Evolutionary conservation across 2,113 vertebrate species (phyloP).

Genomic region (Pantherophis guttatus): DNA sequence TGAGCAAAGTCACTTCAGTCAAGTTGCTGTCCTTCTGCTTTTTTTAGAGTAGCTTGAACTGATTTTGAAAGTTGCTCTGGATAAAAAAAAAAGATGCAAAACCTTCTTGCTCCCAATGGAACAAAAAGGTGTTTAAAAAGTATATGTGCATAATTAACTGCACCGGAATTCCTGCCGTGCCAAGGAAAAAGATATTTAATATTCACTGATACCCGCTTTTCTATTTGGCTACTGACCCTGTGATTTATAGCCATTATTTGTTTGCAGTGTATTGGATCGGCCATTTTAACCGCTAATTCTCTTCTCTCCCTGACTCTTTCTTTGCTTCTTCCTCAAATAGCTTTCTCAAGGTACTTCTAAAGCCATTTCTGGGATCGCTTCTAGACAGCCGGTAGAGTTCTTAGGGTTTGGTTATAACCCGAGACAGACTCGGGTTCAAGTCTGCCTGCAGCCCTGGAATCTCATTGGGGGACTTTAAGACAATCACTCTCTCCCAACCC

Average conservation of each 20-base stretch:
- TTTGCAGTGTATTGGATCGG: conserved; percentile 17
- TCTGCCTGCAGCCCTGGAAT: not conserved
- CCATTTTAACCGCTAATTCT: not conserved
- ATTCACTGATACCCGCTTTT: conserved; percentile 25
- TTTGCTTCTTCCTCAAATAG: conserved; percentile 28
- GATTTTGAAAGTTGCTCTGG: conserved; percentile 25
- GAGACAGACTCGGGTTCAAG: not conserved
- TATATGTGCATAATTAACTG: conserved; percentile 30
- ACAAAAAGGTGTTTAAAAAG: conserved; percentile 49
- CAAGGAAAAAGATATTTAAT: conserved; percentile 32
- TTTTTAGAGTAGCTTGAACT: conserved; percentile 50
- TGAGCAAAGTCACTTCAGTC: conserved; percentile 16
- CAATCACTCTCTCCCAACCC: not conserved
- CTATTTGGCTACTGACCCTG: conserved; percentile 42
- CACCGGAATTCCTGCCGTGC: conserved; percentile 42
- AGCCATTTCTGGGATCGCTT: not conserved
- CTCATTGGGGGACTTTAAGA: not conserved
- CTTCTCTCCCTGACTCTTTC: not conserved
- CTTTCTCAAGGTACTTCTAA: not conserved
- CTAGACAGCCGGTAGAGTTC: not conserved
- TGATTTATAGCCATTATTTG: conserved; percentile 18
- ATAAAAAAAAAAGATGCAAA: conserved; percentile 37
- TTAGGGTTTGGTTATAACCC: not conserved
- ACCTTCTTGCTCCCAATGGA: conserved; percentile 45
- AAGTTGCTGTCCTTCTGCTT: conserved; percentile 31